Percentiles rank a stretch among this genome's conserved stretches.
Conservation (phyloP, 1,140 invertebrate genomes). For the Ceratitis capitata region DNA sequence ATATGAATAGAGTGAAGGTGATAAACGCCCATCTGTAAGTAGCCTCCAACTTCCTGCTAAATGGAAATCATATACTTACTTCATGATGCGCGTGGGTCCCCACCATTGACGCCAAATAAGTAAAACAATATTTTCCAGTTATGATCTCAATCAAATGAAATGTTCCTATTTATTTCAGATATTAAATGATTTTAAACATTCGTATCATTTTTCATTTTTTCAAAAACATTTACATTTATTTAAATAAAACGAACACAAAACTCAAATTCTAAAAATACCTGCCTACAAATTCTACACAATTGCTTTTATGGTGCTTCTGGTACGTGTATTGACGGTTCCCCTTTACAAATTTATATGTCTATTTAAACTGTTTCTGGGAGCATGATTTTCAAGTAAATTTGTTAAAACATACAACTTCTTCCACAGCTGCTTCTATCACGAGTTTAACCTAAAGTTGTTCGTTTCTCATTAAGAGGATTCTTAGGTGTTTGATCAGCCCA, state of each 20-base stretch:
- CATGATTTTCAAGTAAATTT: too few species aligned
- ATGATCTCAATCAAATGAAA: background rate
- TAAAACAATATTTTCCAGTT: background rate
- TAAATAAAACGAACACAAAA: background rate
- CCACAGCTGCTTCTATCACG: background rate
- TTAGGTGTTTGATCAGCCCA: too few species aligned
- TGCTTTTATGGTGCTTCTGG: background rate
- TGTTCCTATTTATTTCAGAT: background rate
- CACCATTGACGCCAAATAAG: background rate
- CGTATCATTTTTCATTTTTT: background rate
- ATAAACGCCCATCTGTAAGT: too few species aligned
- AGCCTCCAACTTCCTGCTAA: too few species aligned
- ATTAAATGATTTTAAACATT: background rate
- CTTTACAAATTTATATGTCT: background rate
- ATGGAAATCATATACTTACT: too few species aligned
- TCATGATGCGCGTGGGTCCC: too few species aligned
- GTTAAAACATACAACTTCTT: background rate
- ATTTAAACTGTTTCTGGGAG: background rate
- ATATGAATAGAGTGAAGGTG: too few species aligned
- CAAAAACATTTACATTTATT: constrained; percentile 29
- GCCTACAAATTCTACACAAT: constrained; percentile 36
- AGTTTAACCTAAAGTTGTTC: background rate
- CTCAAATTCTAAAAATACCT: background rate
- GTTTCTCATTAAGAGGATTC: background rate
- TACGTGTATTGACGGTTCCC: background rate